Evolutionary conservation across 2,113 vertebrate species (phyloP).

Genomic region (Axis porcinus): DNA sequence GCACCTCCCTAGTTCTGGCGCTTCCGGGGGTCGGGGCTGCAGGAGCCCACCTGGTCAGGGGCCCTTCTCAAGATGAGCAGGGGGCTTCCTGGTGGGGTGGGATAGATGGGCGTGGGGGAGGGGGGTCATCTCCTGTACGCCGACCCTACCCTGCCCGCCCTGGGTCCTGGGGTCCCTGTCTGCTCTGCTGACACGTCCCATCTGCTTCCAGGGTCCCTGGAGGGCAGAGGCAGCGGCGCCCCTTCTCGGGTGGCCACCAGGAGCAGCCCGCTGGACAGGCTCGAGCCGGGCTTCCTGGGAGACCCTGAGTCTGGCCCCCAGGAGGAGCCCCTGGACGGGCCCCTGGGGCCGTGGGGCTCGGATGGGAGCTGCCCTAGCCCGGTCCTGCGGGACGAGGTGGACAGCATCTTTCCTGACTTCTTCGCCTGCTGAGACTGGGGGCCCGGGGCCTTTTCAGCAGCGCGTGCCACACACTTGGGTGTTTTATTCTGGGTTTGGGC

Average conservation of each 20-base stretch:
- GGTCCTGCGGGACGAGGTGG: background rate
- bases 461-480: accelerated
- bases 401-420: background rate
- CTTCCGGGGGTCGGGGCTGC: accelerated
- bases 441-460: accelerated
- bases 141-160: accelerated
- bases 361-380: background rate
- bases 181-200: accelerated
- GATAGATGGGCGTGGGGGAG: accelerated
- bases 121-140: accelerated
- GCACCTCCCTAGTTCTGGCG: background rate
- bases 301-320: background rate
- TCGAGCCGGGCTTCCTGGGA: background rate
- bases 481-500: background rate
- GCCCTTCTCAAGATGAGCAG: background rate
- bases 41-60: background rate
- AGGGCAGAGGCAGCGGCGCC: background rate
- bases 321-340: background rate
- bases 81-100: background rate
- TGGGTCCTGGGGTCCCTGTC: accelerated
- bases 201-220: slow-evolving; percentile 41
- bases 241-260: accelerated
- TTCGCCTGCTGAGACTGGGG: background rate
- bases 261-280: background rate
- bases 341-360: background rate